phyloP scores from a whole-genome alignment of 1,140 invertebrate species.

The Temnothorax nylanderi region DNA sequence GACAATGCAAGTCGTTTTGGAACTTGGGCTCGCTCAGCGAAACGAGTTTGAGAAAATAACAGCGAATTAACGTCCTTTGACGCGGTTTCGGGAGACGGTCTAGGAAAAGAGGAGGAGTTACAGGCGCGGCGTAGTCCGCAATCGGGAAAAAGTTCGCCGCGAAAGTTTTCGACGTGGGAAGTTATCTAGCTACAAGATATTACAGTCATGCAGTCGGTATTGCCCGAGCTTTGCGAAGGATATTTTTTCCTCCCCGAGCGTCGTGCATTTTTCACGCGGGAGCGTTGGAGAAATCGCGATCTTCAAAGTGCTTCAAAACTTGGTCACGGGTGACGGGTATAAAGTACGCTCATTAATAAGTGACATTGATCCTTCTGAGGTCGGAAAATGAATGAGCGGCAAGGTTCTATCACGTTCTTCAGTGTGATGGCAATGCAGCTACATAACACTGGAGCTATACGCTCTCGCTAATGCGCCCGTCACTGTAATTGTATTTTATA shows the following conservation, averaged over 20 bases:
- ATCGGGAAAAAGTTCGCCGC: conserved; percentile 50
- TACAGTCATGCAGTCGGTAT: conserved; percentile 49
- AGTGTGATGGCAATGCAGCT: not conserved
- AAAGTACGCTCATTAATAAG: conserved; percentile 58
- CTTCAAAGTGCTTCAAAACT: conserved; percentile 54
- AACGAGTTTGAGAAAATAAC: conserved; percentile 30
- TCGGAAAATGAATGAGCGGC: conserved; percentile 29
- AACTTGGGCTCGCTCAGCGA: not conserved
- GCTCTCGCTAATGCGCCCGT: not conserved
- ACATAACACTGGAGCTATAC: conserved; percentile 13
- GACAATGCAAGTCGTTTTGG: conserved; percentile 21
- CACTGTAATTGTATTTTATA: conserved; percentile 31
- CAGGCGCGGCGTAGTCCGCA: conserved; percentile 7
- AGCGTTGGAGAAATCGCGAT: conserved; percentile 57
- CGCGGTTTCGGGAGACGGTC: conserved; percentile 24
- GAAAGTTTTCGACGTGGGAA: conserved; percentile 54
- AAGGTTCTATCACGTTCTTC: conserved; percentile 35
- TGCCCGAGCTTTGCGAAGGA: conserved; percentile 54
- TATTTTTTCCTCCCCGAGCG: conserved; percentile 43
- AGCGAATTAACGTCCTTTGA: conserved; percentile 63
- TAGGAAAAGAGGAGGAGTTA: not conserved
- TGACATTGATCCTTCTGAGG: conserved; percentile 54
- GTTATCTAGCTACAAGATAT: conserved; percentile 61
- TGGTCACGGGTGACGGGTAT: conserved; percentile 55
- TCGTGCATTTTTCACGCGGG: conserved; percentile 61